These are phyloP conservation scores for Lepidurus apus DNA, from an alignment of 1,140 invertebrate genomes.

Conservation along the genomic window DNA sequence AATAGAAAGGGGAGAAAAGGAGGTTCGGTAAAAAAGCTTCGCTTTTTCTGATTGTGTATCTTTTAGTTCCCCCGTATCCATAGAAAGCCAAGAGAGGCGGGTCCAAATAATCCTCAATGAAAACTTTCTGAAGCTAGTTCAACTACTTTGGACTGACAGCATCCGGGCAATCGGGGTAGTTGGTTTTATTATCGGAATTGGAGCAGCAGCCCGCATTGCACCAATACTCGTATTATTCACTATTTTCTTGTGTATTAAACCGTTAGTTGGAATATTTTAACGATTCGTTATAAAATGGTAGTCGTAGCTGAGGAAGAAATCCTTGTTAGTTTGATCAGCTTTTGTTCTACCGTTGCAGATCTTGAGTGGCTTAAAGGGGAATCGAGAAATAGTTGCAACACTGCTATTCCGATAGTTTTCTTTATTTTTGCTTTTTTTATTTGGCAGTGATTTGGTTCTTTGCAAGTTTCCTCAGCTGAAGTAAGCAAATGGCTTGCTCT, in stretches of 20 bases:
- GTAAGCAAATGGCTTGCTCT: background rate
- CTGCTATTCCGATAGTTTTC: background rate
- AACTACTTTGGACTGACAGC: too few species aligned
- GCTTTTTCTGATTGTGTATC: background rate
- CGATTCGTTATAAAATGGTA: too few species aligned
- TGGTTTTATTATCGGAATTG: too few species aligned
- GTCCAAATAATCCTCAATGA: constrained; percentile 10
- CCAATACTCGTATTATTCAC: too few species aligned
- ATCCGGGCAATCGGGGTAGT: too few species aligned
- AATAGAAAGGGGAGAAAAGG: background rate
- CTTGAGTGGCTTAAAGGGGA: too few species aligned
- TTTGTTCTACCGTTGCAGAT: too few species aligned
- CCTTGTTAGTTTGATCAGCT: too few species aligned
- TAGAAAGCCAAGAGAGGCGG: constrained; percentile 1
- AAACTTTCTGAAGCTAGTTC: background rate
- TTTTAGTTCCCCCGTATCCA: background rate
- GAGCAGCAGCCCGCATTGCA: too few species aligned
- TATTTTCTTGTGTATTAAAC: too few species aligned
- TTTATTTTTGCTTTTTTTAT: background rate
- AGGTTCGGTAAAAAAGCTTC: background rate
- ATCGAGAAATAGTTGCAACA: background rate
- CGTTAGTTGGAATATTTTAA: too few species aligned
- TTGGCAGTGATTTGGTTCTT: background rate
- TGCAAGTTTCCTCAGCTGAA: background rate
- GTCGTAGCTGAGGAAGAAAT: too few species aligned